Evolutionary conservation across 2,113 vertebrate genomes (phyloP), one percentile per base, ranked within the genome.

Genomic region (Gavialis gangeticus): DNA sequence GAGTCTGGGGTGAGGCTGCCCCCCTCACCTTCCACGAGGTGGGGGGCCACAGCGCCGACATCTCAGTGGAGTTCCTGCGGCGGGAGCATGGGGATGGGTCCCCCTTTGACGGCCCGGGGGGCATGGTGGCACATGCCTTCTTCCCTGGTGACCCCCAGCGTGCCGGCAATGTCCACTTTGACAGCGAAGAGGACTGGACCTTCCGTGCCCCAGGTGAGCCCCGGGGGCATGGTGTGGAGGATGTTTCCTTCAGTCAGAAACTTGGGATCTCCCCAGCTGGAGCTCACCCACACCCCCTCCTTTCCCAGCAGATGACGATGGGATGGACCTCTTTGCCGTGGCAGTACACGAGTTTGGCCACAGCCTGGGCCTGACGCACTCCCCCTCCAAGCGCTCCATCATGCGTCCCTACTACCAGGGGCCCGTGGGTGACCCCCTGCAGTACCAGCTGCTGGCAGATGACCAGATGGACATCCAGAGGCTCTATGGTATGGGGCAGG

Each of bases 391-490:
- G 3, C 95, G 96, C 30, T 98, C 98, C 15, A 97, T 98, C 78
- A 98, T 98, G 98, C 97, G 97, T 57, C 98, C 98, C 0, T 98
- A 98, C 92, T 98, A 98, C 93, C 97, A 97, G 66, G 98, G 98
- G n/a, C 98, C 98, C 10, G 96, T 97, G 9, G 98, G 97, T 60
- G 98, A 98, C 94, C 98, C 98, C 1, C 93, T 98, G 6, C 92
- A 97, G 59, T 98, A 97, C 89, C 87, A 76, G 60, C 87, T 98
- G 76, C 93, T 91, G 54, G 12, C 71, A 5, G 95, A 92, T 16
- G 98, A 98, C 76, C 90, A 90, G 64, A 82, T 88, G 19, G 96
- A 93, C 75, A 97, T 98, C 89, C 97, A 94, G 22, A 90, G 93
- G 82, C 97, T 98, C 78, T 98, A 98, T 3, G 98, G 98, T 98